Percentiles rank a stretch among this genome's conserved stretches.
phyloP scores from a whole-genome alignment of 2,113 vertebrate species.

The Chlamydotis undulata region DNA sequence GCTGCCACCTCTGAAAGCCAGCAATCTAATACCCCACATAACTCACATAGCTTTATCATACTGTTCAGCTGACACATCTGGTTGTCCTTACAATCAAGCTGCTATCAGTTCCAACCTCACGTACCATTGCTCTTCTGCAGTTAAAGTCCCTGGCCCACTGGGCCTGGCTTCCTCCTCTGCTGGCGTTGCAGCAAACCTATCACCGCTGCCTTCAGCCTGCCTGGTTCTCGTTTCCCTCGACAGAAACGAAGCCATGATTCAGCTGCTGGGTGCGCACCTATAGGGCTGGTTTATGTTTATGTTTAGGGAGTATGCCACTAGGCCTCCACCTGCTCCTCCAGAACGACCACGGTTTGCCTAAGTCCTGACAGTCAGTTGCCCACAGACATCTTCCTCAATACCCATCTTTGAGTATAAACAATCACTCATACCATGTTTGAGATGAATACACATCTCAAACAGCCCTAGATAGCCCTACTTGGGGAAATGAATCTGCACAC shows the following conservation, averaged over 20 bases:
- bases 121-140: not conserved
- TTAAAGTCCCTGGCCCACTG: not conserved
- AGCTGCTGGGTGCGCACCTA: not conserved
- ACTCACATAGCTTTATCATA: not conserved
- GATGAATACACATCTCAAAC: not conserved
- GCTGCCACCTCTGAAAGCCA: not conserved
- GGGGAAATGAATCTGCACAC: not conserved
- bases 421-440: no score
- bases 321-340: not conserved
- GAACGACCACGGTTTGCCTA: not conserved
- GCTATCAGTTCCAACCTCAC: not conserved
- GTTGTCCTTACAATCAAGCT: not conserved
- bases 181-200: not conserved
- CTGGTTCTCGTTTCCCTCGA: accelerated
- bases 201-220: not conserved
- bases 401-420: not conserved
- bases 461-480: not conserved
- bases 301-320: not conserved
- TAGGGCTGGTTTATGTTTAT: not conserved
- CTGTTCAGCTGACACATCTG: not conserved
- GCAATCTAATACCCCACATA: not conserved
- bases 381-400: not conserved
- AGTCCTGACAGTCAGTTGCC: not conserved
- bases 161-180: not conserved
- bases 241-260: not conserved